These are phyloP conservation scores for Aphaenogaster floridana DNA, from an alignment of 1,140 invertebrate species.

Conservation along the genomic window DNA sequence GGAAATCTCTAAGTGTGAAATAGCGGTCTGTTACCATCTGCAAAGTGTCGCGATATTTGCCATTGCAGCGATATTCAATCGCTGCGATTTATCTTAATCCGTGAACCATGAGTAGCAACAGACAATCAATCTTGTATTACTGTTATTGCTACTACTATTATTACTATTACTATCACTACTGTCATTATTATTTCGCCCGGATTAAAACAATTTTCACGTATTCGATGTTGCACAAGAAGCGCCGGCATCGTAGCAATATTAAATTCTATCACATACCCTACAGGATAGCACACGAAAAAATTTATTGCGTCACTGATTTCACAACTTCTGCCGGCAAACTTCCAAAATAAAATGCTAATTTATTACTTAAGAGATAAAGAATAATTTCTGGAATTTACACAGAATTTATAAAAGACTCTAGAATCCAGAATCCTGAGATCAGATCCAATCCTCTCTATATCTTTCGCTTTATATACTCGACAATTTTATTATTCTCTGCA, in stretches of 20 bases:
- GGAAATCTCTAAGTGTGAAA: slow-evolving; percentile 75
- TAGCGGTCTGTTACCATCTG: slow-evolving; percentile 47
- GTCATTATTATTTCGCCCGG: slow-evolving; percentile 26
- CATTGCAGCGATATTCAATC: slow-evolving; percentile 16
- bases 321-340: slow-evolving; percentile 14
- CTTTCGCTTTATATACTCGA: background rate
- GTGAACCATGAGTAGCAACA: slow-evolving; percentile 72
- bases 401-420: background rate
- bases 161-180: background rate
- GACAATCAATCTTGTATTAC: slow-evolving; percentile 70
- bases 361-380: background rate
- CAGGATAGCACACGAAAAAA: slow-evolving; percentile 78
- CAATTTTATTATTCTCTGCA: background rate
- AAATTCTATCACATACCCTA: slow-evolving; percentile 84
- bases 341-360: slow-evolving; percentile 35
- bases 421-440: background rate
- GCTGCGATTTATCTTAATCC: slow-evolving; percentile 58
- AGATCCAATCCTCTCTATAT: background rate
- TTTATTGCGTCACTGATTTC: slow-evolving; percentile 64
- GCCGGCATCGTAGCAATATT: slow-evolving; percentile 76
- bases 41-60: slow-evolving; percentile 60
- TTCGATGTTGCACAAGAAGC: slow-evolving; percentile 65
- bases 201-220: slow-evolving; percentile 63
- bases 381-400: background rate
- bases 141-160: slow-evolving; percentile 24